Base-by-base conservation (phyloP, 2,888 invertebrate genomes). In the Perithous albicinctus region DNA sequence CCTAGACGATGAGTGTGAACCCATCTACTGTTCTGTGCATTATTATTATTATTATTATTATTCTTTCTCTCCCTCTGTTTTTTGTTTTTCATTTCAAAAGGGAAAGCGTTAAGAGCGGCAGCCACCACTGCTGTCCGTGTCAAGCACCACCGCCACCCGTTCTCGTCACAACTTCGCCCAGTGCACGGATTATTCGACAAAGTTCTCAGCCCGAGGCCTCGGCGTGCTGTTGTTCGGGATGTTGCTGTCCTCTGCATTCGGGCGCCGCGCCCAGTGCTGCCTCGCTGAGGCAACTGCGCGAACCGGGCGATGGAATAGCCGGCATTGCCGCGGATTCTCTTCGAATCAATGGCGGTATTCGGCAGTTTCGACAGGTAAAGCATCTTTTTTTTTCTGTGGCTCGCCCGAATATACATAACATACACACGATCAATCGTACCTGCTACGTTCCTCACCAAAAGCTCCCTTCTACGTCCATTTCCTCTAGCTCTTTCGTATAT, bases 291-390 rank as follows among this genome's bases (percentile, higher is more conserved):
- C 97, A 98, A 93, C 94, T 98, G 76, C 95, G 97, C 86, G 96
- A 96, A 94, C 96, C 96, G 59, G 95, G 95, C 83, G 97, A 97
- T 91, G 97, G 97, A 86, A 97, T 99, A 85, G 98, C 98, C 63
- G 98, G 98, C 91, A 99, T 99, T 90, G 99, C 98, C 23, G 98
- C 98, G 67, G 99, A 99, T 94, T 98, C 98, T 78, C 95, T 99
- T 88, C 95, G 98, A 90, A 98, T 99, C 94, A 99, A 98, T 94
- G 99, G 99, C 85, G 98, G 98, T 90, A 97, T 99, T 95, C 95
- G 98, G 88, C 98, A 98, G 92, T 98, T 99, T 94, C 98, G 97
- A 94, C 98, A 98, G 96, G 98, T 98, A 95, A 92, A 86, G 8
- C 29, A 46, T 72, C 29, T 43, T 56, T 15, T 7, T 18, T 59